Evolutionary conservation across 53 echinoderm and acorn worm genomes (phyloP), one percentile per base, ranked within the genome.

Genomic region (Paracentrotus lividus): DNA sequence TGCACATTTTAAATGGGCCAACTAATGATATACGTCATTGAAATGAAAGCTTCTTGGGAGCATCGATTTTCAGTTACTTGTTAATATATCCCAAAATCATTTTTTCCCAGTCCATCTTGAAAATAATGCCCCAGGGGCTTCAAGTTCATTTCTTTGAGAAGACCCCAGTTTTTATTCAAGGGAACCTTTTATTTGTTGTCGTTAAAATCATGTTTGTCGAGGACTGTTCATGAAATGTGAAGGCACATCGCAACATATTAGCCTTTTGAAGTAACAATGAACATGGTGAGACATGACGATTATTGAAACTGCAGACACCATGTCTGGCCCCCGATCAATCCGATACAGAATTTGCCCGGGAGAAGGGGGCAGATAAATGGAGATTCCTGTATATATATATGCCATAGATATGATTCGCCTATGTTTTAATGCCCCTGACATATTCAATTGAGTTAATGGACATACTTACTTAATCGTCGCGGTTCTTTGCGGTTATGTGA

Each of bases 361-460:
- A 88, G 88, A 38, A 38, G 34, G 88, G 14, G 33, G 20, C 33
- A 34, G 61, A 3, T 38, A 36, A 34, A 34, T 36, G 5, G 59
- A n/a, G 60, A 57, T 88, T 36, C 54, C 57, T 14, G 33, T 88
- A 40, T 57, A 24, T n/a, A n/a, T n/a, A n/a, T n/a, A 56, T 88
- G 57, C 14, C 21, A 57, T 53, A 21, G 24, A 40, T 88, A 57
- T 56, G 54, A 88, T 88, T n/a, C 36, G 88, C n/a, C 55, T 36
- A 57, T 56, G 57, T 88, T 88, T 72, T 88, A 88, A 88, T 88
- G 38, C 88, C 55, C 29, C 88, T 88, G 88, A 88, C 88, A 88
- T 88, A 55, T 88, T 58, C 88, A 88, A 88, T 88, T 88, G 88
- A 88, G 57, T 40, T 88, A 88, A 88, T 88, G 88, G 88, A 88